Percentiles rank a stretch among this genome's conserved stretches.
Evolutionary conservation across 1,140 invertebrate genomes (phyloP).

Genomic region (Saccostrea cuccullata): DNA sequence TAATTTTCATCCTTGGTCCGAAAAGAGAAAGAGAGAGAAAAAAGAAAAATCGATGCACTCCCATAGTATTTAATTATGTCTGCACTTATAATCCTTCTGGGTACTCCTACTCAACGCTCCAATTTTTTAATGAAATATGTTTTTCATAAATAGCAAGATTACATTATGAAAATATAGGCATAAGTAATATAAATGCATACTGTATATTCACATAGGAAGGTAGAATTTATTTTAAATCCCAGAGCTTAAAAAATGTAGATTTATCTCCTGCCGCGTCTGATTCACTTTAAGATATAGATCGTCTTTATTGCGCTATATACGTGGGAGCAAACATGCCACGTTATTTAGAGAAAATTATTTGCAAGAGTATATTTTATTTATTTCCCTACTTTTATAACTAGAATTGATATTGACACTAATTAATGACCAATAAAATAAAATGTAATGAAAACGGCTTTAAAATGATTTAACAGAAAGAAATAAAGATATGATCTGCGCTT

Average conservation of each 20-base stretch:
- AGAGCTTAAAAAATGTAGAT: not conserved
- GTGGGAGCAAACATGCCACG: not conserved
- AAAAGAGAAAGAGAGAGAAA: not conserved
- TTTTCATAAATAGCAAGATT: not conserved
- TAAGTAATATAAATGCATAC: not conserved
- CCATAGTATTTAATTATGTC: not conserved
- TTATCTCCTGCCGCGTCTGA: not conserved
- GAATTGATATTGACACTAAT: not conserved
- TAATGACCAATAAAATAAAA: not conserved
- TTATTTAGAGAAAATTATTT: not conserved
- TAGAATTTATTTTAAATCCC: not conserved
- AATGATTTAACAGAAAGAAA: too few species aligned
- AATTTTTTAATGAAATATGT: not conserved
- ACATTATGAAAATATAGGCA: not conserved
- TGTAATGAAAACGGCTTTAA: too few species aligned
- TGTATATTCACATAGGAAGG: not conserved
- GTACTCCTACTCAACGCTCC: not conserved
- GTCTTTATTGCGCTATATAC: not conserved
- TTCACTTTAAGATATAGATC: not conserved
- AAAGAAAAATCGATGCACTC: not conserved
- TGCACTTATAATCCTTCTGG: not conserved
- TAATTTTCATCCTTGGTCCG: not conserved
- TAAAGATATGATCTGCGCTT: too few species aligned
- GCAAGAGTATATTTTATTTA: not conserved
- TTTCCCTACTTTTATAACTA: not conserved